Base-by-base conservation (phyloP, 2,797 vertebrate species). In the Euphonia xanthogaster region DNA sequence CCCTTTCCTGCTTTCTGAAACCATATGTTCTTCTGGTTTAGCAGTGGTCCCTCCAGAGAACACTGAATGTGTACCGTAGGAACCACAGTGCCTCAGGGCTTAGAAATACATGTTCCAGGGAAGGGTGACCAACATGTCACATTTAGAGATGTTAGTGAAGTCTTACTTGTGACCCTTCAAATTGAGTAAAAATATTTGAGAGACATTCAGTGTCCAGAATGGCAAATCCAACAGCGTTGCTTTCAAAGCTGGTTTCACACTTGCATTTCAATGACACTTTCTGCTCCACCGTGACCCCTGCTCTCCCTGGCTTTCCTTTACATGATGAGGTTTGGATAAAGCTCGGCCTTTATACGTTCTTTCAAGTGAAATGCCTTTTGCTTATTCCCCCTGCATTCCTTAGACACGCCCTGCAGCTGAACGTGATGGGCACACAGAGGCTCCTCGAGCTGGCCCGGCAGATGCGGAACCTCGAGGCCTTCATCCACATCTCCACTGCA, bases 401-500 rank as follows among this genome's bases (percentile, higher is more conserved):
- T 86, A 99, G 99, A 85, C 98, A 98, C 5, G 99, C 99, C 40
- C 96, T 99, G 97, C 99, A 99, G 96, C 98, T 99, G 81, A 99
- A 99, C 0, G 99, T 99, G 65, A 98, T 98, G 13, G 99, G 98
- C 94, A 99, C 99, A 0, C 99, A 99, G 97, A 98, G 99, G 97
- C 98, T 99, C 61, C 96, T 99, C n/a, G 74, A 96, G 71, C 98
- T 99, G 97, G 99, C 99, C 31, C 98, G 96, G 83, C 98, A 98
- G 98, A 99, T 99, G 99, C 97, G 98, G 60, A 98, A 98, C 86
- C 98, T 99, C 0, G 98, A 99, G 93, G 99, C 98, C 97, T 99
- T 99, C 97, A 97, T 99, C 86, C 99, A 99, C 95, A 97, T 99
- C 98, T 99, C 99, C 93, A 99, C 99, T 1, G 99, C 99, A 97